Percentiles rank a stretch among this genome's conserved stretches.
Evolutionary conservation across 2,888 invertebrate genomes (phyloP).

Genomic region (Dorcus hopei): DNA sequence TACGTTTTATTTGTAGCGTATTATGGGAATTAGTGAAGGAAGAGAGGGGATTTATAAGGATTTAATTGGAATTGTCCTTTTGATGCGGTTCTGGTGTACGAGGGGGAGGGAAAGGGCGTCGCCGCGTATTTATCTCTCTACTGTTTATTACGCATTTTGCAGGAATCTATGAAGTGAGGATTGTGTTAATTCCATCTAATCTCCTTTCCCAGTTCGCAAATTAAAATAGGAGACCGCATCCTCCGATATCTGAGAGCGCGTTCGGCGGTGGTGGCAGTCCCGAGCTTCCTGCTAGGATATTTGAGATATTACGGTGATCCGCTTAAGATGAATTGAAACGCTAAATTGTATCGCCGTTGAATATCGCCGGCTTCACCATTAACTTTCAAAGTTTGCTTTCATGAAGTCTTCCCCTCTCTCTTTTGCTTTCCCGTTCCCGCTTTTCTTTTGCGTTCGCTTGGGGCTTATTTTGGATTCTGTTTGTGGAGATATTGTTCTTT

Average conservation of each 20-base stretch:
- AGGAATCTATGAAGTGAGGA: conserved; percentile 28
- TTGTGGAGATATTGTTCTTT: background rate
- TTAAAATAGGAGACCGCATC: conserved; percentile 29
- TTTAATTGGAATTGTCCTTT: conserved; percentile 2
- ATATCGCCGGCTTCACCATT: conserved; percentile 26
- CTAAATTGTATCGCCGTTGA: conserved; percentile 26
- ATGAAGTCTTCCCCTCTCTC: conserved; percentile 21
- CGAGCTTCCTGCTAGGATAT: conserved; percentile 18
- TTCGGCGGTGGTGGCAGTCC: background rate
- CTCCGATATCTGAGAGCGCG: conserved; percentile 13
- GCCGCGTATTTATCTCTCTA: conserved; percentile 2
- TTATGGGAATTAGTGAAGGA: background rate
- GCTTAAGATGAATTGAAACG: conserved; percentile 32
- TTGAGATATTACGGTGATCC: conserved; percentile 32
- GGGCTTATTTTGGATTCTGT: background rate
- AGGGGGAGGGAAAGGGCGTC: background rate
- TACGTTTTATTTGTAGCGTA: no score
- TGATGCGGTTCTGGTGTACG: background rate
- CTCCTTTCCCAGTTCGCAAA: conserved; percentile 26
- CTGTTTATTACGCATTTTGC: conserved; percentile 10
- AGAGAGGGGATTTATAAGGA: background rate
- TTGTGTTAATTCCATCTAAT: conserved; percentile 31
- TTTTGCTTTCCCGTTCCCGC: background rate
- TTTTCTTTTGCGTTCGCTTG: background rate
- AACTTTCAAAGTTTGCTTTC: conserved; percentile 29